These are phyloP conservation scores for Nasonia longicornis DNA, from an alignment of 1,140 invertebrate species.

Conservation along the genomic window DNA sequence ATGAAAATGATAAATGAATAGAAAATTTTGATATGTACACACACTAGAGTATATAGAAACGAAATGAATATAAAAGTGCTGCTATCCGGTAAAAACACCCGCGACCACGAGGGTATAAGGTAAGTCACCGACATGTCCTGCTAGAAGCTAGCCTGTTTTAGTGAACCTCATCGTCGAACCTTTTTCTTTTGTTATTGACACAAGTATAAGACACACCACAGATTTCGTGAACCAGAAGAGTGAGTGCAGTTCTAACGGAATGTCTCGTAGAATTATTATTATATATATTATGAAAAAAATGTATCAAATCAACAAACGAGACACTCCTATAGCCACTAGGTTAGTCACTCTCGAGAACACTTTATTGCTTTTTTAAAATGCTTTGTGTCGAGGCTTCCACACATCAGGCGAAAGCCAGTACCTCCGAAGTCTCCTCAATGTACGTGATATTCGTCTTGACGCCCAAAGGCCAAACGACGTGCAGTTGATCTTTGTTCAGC, in stretches of 20 bases:
- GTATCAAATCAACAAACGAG: background rate
- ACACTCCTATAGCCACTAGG: conserved; percentile 32
- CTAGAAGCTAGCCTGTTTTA: conserved; percentile 21
- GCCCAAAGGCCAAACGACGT: conserved; percentile 94
- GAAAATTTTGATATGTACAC: conserved; percentile 42
- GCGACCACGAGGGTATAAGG: conserved; percentile 9
- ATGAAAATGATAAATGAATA: background rate
- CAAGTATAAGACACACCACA: conserved; percentile 33
- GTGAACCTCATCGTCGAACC: conserved; percentile 28
- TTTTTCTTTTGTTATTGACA: conserved; percentile 42
- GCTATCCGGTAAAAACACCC: background rate
- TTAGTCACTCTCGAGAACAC: conserved; percentile 46
- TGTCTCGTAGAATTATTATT: background rate
- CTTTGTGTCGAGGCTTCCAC: conserved; percentile 40
- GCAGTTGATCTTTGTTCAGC: conserved; percentile 96
- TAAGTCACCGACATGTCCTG: conserved; percentile 4
- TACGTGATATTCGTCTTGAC: conserved; percentile 95
- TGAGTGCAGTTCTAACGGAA: conserved; percentile 42
- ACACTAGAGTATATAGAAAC: conserved; percentile 7
- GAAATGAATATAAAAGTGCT: conserved; percentile 16
- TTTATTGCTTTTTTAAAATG: conserved; percentile 5
- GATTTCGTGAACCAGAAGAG: conserved; percentile 36
- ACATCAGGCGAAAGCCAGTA: conserved; percentile 60
- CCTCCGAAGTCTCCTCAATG: conserved; percentile 90
- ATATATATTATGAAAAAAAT: background rate